Conservation (phyloP, 2,113 vertebrate species). For the Scytalopus superciliaris region DNA sequence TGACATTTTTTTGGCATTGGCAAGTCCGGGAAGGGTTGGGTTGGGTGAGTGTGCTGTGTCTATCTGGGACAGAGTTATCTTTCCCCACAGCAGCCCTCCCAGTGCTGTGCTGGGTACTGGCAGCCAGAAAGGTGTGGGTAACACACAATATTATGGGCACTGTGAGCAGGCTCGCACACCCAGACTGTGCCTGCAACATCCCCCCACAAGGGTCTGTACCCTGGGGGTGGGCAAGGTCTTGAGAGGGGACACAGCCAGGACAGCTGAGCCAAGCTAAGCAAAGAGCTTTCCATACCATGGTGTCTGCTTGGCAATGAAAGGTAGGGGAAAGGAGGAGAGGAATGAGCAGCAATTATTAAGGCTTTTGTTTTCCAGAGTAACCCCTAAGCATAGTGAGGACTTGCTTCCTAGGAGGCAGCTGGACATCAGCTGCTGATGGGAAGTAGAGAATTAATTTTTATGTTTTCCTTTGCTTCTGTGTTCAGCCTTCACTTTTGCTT, state of each 20-base stretch:
- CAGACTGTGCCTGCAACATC: background rate
- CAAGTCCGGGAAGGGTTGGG: background rate
- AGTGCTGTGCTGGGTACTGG: background rate
- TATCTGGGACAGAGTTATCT: background rate
- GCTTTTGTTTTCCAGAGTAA: background rate
- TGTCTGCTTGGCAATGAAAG: background rate
- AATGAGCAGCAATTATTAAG: background rate
- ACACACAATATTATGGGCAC: background rate
- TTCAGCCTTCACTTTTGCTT: background rate
- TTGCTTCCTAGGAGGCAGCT: background rate
- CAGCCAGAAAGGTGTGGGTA: background rate
- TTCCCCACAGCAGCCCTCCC: background rate
- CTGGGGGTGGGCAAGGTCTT: background rate
- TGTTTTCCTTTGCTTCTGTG: background rate
- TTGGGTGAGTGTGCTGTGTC: background rate
- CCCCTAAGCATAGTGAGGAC: fast-evolving
- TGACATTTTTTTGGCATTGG: background rate
- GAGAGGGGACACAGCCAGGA: background rate
- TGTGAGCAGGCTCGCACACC: fast-evolving
- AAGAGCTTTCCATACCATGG: background rate
- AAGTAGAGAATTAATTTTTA: background rate
- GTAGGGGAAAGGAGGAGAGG: background rate
- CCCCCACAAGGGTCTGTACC: background rate
- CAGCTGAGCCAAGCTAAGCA: background rate
- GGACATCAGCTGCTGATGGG: background rate